Conservation (phyloP, 2,797 vertebrate species). For the Scolopax bukidnonensis region DNA sequence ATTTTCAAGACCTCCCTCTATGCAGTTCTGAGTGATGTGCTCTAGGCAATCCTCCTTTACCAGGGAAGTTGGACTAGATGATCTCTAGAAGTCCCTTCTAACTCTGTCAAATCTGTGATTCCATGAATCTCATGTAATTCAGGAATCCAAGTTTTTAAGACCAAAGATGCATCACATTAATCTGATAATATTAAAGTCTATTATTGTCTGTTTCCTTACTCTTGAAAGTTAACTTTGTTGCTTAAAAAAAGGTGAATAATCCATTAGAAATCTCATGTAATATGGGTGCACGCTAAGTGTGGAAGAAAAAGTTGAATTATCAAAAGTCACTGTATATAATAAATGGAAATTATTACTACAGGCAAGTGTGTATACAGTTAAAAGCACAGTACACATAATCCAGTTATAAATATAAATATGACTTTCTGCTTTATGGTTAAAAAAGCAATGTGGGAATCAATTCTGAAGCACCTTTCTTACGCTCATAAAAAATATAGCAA, state of each 20-base stretch:
- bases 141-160: not conserved
- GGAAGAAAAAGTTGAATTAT: constrained; percentile 46
- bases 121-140: not conserved
- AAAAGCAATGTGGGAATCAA: constrained; percentile 59
- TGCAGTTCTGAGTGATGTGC: no score
- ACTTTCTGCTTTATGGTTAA: constrained; percentile 63
- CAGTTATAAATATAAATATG: constrained; percentile 67
- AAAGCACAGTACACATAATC: constrained; percentile 46
- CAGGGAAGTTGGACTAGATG: no score
- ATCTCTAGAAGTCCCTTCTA: no score
- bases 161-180: not conserved
- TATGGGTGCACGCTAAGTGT: not conserved
- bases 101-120: no score
- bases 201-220: not conserved
- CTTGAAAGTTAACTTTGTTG: constrained; percentile 52
- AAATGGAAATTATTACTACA: constrained; percentile 63
- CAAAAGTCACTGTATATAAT: constrained; percentile 51
- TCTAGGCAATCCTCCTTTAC: no score
- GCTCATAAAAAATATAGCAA: constrained; percentile 66
- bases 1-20: no score
- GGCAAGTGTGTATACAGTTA: constrained; percentile 23
- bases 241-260: constrained; percentile 55
- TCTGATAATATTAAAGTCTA: not conserved
- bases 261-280: constrained; percentile 39
- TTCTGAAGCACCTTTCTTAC: constrained; percentile 60